Conservation (phyloP, 2,113 vertebrate genomes). For the Seriola aureovittata region DNA sequence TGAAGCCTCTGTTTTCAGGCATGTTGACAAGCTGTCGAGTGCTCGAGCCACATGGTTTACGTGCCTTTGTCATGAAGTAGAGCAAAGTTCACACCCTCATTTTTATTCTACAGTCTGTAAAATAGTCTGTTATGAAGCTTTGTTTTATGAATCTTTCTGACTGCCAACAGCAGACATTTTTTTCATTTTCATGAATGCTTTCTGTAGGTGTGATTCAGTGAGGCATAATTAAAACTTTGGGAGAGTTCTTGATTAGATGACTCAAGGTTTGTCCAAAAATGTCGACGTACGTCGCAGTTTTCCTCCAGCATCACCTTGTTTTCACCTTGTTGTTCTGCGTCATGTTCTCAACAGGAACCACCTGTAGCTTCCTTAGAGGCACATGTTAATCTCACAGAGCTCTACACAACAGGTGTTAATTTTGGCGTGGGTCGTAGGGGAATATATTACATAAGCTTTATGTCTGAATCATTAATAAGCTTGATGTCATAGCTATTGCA, state of each 20-base stretch:
- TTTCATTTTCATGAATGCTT: background rate
- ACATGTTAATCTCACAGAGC: constrained; percentile 6
- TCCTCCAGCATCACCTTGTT: background rate
- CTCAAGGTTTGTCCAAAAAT: constrained; percentile 11
- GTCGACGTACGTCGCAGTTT: background rate
- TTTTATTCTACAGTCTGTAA: background rate
- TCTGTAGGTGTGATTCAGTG: background rate
- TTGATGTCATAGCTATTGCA: constrained; percentile 28
- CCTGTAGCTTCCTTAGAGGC: background rate
- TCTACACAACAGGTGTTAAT: constrained; percentile 18
- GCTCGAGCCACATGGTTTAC: background rate
- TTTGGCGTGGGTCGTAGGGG: background rate
- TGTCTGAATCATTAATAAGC: constrained; percentile 42
- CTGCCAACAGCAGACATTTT: background rate
- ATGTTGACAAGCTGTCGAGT: background rate
- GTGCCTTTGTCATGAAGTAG: background rate
- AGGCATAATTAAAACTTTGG: background rate
- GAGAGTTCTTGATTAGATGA: background rate
- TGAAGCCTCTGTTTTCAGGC: background rate
- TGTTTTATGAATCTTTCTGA: background rate
- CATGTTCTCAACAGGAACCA: background rate
- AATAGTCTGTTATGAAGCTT: background rate
- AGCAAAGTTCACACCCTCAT: constrained; percentile 14
- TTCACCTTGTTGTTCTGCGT: background rate
- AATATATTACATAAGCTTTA: constrained; percentile 18